Percentiles rank a stretch among this genome's conserved stretches.
phyloP scores from a whole-genome alignment of 35 echinoderm and acorn worm species.

The Acanthaster planci region DNA sequence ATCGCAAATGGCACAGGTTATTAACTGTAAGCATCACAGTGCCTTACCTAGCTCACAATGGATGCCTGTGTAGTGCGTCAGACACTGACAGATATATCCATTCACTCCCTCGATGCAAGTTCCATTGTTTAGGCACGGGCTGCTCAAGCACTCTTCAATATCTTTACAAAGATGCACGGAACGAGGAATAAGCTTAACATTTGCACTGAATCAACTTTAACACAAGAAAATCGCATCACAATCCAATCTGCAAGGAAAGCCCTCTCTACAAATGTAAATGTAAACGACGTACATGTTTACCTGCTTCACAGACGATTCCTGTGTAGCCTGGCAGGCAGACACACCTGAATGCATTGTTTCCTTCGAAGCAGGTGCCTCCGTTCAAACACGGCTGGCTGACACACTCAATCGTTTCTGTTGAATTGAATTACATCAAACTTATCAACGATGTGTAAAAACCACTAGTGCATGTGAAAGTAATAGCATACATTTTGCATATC shows the following conservation, averaged over 20 bases:
- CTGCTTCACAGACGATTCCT: conserved; percentile 47
- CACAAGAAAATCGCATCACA: too few relatives aligned
- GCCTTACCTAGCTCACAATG: conserved; percentile 69
- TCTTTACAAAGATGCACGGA: neutral
- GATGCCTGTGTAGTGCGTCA: conserved; percentile 39
- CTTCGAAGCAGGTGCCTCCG: conserved; percentile 45
- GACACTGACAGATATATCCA: conserved; percentile 69
- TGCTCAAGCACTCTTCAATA: conserved; percentile 65
- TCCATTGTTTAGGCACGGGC: conserved; percentile 70
- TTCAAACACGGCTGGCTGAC: conserved; percentile 47
- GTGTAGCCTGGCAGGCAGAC: conserved; percentile 34
- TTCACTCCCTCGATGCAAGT: conserved; percentile 51
- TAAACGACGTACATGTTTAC: conserved; percentile 13
- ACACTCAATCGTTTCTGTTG: conserved; percentile 46
- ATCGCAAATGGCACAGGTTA: too few relatives aligned
- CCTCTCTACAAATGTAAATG: too few relatives aligned
- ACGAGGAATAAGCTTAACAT: too few relatives aligned
- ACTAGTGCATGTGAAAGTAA: too few relatives aligned
- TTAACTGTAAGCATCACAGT: neutral
- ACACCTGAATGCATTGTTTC: conserved; percentile 40
- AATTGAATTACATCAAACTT: neutral
- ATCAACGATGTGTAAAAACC: too few relatives aligned
- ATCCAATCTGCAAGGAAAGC: neutral
- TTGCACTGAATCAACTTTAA: neutral
- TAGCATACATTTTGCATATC: neutral